These are phyloP conservation scores for Excalfactoria chinensis DNA, from an alignment of 2,113 vertebrate genomes.

Conservation along the genomic window DNA sequence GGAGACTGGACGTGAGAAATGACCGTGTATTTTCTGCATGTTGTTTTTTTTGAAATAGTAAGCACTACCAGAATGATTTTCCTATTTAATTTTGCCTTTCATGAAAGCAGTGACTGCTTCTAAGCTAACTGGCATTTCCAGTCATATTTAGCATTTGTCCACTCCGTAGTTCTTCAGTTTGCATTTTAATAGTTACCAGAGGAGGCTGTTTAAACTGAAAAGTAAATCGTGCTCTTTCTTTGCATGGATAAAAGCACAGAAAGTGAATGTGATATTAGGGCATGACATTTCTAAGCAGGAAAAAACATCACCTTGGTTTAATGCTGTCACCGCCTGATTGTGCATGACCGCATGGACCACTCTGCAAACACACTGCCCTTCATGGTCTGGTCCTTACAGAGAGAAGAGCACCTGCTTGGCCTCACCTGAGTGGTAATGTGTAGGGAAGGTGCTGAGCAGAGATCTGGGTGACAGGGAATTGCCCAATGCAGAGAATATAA, in stretches of 20 bases:
- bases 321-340: neutral
- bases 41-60: neutral
- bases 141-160: conserved; percentile 4
- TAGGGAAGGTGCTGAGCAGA: neutral
- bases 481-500: neutral
- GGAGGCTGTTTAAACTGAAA: conserved; percentile 5
- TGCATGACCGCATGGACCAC: neutral
- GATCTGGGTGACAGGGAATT: neutral
- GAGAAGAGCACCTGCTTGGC: neutral
- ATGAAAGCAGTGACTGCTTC: neutral
- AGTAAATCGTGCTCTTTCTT: conserved; percentile 14
- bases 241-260: neutral
- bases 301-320: neutral
- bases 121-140: neutral
- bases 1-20: neutral
- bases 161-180: neutral
- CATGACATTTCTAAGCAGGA: conserved; percentile 10
- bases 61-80: neutral
- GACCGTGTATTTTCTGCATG: neutral
- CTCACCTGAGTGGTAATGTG: neutral
- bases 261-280: neutral
- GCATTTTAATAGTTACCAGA: conserved; percentile 44
- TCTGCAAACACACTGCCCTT: neutral
- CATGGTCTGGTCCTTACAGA: accelerated
- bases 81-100: neutral